Evolutionary conservation across 2,113 vertebrate genomes (phyloP), one percentile per base, ranked within the genome.

Genomic region (Nanorana parkeri): DNA sequence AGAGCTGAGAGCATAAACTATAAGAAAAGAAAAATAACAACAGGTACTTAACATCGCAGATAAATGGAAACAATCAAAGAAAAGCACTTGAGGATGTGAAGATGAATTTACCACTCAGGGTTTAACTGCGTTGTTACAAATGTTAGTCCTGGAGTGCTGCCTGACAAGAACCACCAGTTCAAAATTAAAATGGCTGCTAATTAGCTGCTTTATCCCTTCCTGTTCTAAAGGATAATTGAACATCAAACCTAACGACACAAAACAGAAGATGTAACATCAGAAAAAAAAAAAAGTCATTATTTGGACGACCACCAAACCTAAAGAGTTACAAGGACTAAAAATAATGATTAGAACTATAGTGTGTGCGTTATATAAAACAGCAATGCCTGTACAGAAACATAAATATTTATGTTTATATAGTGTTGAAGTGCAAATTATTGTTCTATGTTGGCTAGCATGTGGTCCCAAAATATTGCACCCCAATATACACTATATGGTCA

Each of bases 1-100:
- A 73, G 8, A 3, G 7, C 47, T 58, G 5, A 32, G 52, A 32
- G 58, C 28, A 52, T 24, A 52, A 71, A 71, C 51, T n/a, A n/a
- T 41, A 69, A 10, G 1, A n/a, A 66, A 66, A 73, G 16, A 19
- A 32, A 55, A 73, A 73, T 23, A 73, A 73, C 69, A 73, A 73
- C 20, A 60, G 55, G 55, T 28, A 75, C 54, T 60, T 75, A 75
- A 75, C 26, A 74, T 58, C 52, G 19, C 28, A 20, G 72, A 75
- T 58, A 75, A 75, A 75, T 58, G 26, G 55, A 23, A 75, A 75
- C 21, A 75, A 75, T 60, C 72, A 60, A 74, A 74, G 71, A 56
- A 32, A 74, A 58, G 29, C 71, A 74, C 71, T 74, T 58, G 52
- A 74, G 71, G 52, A 74, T 55, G 41, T 75, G 54, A 75, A 61